Conservation (phyloP, 2,888 invertebrate genomes). For the Drosophila aldrichi region DNA sequence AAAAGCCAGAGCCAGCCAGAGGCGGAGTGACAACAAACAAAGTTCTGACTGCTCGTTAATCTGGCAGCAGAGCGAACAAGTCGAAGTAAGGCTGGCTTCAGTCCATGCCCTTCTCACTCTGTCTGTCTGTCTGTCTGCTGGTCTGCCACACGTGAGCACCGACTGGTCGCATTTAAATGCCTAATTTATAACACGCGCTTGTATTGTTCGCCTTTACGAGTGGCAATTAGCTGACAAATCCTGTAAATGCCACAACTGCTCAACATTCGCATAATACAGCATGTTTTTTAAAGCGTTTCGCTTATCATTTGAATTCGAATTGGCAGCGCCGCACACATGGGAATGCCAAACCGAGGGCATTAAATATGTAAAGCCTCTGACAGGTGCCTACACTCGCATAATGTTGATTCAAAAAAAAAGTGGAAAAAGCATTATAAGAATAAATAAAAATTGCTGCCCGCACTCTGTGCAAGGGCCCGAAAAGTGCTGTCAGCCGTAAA, state of each 20-base stretch:
- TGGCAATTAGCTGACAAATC: slow-evolving; percentile 35
- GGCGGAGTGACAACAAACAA: background rate
- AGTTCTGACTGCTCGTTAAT: slow-evolving; percentile 43
- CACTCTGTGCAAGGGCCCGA: slow-evolving; percentile 22
- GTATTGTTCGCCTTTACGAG: slow-evolving; percentile 17
- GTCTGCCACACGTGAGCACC: slow-evolving; percentile 22
- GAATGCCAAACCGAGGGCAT: slow-evolving; percentile 1
- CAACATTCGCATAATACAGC: slow-evolving; percentile 8
- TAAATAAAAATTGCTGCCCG: slow-evolving; percentile 18
- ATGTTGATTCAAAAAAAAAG: slow-evolving; percentile 20
- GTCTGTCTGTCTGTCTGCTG: slow-evolving; percentile 1
- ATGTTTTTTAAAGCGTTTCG: slow-evolving; percentile 34
- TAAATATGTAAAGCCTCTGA: slow-evolving; percentile 19
- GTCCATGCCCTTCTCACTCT: slow-evolving; percentile 20
- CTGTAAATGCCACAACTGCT: slow-evolving; percentile 12
- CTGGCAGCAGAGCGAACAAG: slow-evolving; percentile 28
- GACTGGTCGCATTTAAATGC: slow-evolving; percentile 48
- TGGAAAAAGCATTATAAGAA: slow-evolving; percentile 1
- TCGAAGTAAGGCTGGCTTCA: slow-evolving; percentile 43
- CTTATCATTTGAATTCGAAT: slow-evolving; percentile 44
- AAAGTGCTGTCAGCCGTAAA: slow-evolving; percentile 40
- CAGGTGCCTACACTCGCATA: slow-evolving; percentile 22
- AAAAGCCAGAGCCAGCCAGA: background rate
- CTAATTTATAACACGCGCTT: slow-evolving; percentile 50
- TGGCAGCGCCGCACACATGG: background rate